Conservation (phyloP, 1,140 invertebrate genomes). For the Trichonephila clavipes region DNA sequence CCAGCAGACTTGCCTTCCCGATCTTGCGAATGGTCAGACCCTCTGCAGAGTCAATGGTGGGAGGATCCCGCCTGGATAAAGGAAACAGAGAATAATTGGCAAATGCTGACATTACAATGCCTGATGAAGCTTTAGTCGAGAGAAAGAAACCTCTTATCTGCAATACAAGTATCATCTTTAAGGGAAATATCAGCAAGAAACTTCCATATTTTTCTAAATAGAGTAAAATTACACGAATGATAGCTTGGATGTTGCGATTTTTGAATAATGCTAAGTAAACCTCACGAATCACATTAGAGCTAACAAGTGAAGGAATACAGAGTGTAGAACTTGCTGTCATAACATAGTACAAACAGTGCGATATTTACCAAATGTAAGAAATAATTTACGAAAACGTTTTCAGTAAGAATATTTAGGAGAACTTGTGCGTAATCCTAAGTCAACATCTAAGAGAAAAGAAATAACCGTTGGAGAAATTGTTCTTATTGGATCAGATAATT, state of each 20-base stretch:
- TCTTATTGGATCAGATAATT: background rate
- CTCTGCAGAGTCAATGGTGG: background rate
- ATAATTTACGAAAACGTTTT: slow-evolving; percentile 4
- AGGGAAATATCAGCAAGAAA: no score
- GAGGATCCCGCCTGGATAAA: background rate
- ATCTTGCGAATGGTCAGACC: background rate
- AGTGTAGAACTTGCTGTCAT: no score
- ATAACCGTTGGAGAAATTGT: background rate
- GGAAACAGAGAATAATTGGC: background rate
- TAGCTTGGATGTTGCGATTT: background rate
- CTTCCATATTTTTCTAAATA: no score
- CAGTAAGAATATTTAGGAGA: slow-evolving; percentile 6
- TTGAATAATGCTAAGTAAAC: no score
- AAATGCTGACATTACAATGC: no score
- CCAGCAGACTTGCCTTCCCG: background rate
- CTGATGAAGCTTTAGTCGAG: background rate
- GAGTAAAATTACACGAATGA: background rate
- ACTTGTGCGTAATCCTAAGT: no score
- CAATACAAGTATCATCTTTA: no score
- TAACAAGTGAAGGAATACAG: no score
- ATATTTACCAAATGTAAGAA: background rate
- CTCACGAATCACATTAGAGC: no score
- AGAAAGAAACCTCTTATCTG: background rate
- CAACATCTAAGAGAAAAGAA: background rate
- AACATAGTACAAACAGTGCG: background rate